These are phyloP conservation scores for Leucoma salicis DNA, from an alignment of 2,888 invertebrate species.

Conservation along the genomic window DNA sequence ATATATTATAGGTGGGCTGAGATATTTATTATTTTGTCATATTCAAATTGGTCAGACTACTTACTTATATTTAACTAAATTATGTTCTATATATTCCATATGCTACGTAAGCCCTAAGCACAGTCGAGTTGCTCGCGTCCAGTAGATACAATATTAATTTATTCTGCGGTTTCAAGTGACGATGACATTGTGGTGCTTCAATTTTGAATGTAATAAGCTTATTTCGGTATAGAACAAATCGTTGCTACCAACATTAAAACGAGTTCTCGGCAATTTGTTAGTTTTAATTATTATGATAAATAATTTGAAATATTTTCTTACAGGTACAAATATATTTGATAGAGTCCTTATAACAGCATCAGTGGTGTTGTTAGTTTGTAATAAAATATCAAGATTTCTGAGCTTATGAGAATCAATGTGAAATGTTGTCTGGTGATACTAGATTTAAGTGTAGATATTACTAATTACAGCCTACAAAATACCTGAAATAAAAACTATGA, in stretches of 20 bases:
- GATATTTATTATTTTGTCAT: too few relatives aligned
- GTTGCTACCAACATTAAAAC: background rate
- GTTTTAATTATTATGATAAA: background rate
- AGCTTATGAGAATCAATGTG: conserved; percentile 73
- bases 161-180: conserved; percentile 7
- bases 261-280: background rate
- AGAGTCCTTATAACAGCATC: conserved; percentile 41
- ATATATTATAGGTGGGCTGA: too few relatives aligned
- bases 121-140: background rate
- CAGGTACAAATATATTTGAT: conserved; percentile 55
- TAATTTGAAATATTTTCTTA: conserved; percentile 41
- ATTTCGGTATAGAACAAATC: background rate
- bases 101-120: too few relatives aligned
- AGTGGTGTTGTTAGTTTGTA: conserved; percentile 49
- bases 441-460: conserved; percentile 65
- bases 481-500: too few relatives aligned
- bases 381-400: conserved; percentile 56
- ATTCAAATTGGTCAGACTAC: too few relatives aligned
- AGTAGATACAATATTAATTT: background rate
- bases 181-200: conserved; percentile 4
- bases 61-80: too few relatives aligned
- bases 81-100: too few relatives aligned
- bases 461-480: conserved; percentile 32
- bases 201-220: background rate
- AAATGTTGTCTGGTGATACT: conserved; percentile 66